Evolutionary conservation across 2,888 invertebrate species (phyloP).

Genomic region (Scrobipalpa costella): DNA sequence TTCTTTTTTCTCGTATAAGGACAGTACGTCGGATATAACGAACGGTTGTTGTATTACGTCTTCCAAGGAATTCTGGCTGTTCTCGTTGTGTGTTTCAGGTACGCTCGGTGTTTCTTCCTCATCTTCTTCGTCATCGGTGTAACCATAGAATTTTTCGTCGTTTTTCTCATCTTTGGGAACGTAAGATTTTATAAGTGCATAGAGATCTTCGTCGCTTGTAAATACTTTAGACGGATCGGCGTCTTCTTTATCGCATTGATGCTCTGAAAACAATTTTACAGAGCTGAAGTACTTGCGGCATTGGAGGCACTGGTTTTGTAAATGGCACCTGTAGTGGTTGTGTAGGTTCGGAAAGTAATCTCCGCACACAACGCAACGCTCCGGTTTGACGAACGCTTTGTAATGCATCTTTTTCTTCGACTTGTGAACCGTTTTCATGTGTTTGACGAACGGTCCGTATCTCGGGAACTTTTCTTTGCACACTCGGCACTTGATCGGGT

Average conservation of each 20-base stretch:
- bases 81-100: slow-evolving; percentile 40
- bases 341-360: slow-evolving; percentile 82
- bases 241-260: slow-evolving; percentile 64
- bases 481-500: slow-evolving; percentile 69
- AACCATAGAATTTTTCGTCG: slow-evolving; percentile 70
- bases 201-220: slow-evolving; percentile 58
- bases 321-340: slow-evolving; percentile 82
- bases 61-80: slow-evolving; percentile 46
- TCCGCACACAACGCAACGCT: slow-evolving; percentile 82
- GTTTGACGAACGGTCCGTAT: slow-evolving; percentile 72
- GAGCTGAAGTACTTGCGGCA: slow-evolving; percentile 74
- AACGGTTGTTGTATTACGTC: slow-evolving; percentile 61
- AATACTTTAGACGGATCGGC: slow-evolving; percentile 67
- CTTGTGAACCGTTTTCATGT: slow-evolving; percentile 68
- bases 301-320: slow-evolving; percentile 77
- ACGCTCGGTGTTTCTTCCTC: slow-evolving; percentile 33
- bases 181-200: slow-evolving; percentile 60
- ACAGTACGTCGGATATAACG: slow-evolving; percentile 71
- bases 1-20: slow-evolving; percentile 57
- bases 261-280: slow-evolving; percentile 56
- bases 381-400: slow-evolving; percentile 68
- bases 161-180: slow-evolving; percentile 66
- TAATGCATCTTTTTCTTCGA: slow-evolving; percentile 68
- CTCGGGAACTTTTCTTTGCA: slow-evolving; percentile 71
- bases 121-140: slow-evolving; percentile 59